Percentiles rank a stretch among this genome's conserved stretches.
Conservation (phyloP, 2,113 vertebrate genomes). For the Pseudopipra pipra region DNA sequence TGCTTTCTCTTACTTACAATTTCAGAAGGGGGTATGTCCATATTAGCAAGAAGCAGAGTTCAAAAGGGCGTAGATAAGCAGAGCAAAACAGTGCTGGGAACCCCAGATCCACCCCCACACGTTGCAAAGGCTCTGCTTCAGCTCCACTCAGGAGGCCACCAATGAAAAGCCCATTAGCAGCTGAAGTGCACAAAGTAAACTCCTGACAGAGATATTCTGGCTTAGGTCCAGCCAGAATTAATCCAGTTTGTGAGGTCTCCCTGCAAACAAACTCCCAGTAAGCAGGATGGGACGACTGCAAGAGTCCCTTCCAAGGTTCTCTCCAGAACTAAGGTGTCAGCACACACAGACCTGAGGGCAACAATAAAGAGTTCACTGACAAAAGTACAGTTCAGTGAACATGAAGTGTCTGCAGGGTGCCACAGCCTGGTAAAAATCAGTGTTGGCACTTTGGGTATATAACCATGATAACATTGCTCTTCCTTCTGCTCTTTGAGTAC, state of each 20-base stretch:
- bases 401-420: not conserved
- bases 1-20: not conserved
- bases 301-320: not conserved
- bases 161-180: not conserved
- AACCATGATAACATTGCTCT: not conserved
- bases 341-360: rapidly evolving
- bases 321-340: not conserved
- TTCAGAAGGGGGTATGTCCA: not conserved
- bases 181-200: not conserved
- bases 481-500: not conserved
- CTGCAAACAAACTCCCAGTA: rapidly evolving
- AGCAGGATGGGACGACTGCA: rapidly evolving
- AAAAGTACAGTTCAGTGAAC: rapidly evolving
- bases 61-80: not conserved
- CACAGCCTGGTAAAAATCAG: not conserved
- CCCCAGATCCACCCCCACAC: not conserved
- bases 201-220: not conserved
- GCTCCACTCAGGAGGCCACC: not conserved
- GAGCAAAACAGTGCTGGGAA: not conserved
- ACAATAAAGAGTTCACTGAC: not conserved
- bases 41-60: not conserved
- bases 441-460: rapidly evolving
- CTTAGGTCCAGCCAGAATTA: not conserved
- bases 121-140: not conserved
- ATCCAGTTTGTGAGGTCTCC: rapidly evolving